Base-by-base conservation (phyloP, 1,140 invertebrate species). In the Calycopis cecrops region DNA sequence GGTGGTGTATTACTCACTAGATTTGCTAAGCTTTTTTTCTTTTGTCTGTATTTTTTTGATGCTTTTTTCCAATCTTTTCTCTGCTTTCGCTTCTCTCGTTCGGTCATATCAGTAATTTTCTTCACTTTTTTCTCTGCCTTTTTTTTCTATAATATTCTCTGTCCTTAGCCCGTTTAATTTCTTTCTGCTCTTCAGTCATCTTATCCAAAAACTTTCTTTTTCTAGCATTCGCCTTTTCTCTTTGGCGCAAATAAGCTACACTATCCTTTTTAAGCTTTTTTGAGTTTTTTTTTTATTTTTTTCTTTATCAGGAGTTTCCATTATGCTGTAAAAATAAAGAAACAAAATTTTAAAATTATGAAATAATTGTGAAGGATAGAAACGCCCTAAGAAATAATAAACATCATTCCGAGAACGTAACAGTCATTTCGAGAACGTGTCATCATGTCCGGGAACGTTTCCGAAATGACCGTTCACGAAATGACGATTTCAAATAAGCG, bases 41-140 rank as follows among this genome's bases (percentile, higher is more conserved):
- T 54, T 44, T 55, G 28, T 48, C 53, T 48, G 52, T 54, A 54
- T 54, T 54, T 47, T n/a, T 47, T 55, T 55, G 42, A 55, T 35
- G 42, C 33, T 48, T 55, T 35, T 55, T 55, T 48, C 42, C 44
- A 55, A 37, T 35, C 9, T 55, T 48, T 55, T 48, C 42, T 55
- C 28, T 55, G 52, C 52, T 37, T 54, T 54, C 52, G 52, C 42
- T n/a, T n/a, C 40, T 52, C 37, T 52, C 50, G 40, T 48, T 47
- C 28, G 9, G 42, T 55, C 52, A 55, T 55, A 35, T 48, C 40
- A 48, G 18, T 18, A 48, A 55, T 47, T 35, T 34, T 48, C 28
- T 55, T 55, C 28, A 55, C 52, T 48, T 35, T 37, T 1, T 48
- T 55, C 16, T 55, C 28, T 48, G 52, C 52, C 17, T 55, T 48